phyloP scores from a whole-genome alignment of 2,888 invertebrate genomes.

The Oligia latruncula region DNA sequence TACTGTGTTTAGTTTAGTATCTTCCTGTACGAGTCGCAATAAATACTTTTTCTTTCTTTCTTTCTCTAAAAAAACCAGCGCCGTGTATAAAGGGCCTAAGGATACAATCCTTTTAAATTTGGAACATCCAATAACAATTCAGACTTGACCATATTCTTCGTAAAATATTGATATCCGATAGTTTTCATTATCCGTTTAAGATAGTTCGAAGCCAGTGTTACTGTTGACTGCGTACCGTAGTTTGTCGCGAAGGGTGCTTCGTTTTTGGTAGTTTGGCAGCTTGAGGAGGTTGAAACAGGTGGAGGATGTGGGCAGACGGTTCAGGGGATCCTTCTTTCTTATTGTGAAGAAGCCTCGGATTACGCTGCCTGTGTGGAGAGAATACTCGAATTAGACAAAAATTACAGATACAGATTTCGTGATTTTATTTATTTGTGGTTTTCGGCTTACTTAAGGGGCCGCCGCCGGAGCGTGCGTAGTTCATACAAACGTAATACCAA shows the following conservation, averaged over 20 bases:
- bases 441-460: too few species aligned
- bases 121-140: constrained; percentile 7
- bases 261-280: constrained; percentile 99
- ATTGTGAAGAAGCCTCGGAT: constrained; percentile 99
- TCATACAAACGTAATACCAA: too few species aligned
- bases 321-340: constrained; percentile 97
- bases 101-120: constrained; percentile 14
- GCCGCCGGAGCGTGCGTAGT: too few species aligned
- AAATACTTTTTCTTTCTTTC: too few species aligned
- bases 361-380: constrained; percentile 93
- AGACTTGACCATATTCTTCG: constrained; percentile 23
- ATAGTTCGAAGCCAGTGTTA: constrained; percentile 99
- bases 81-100: not conserved
- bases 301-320: constrained; percentile 99
- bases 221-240: constrained; percentile 98
- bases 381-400: not conserved
- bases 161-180: constrained; percentile 12
- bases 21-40: too few species aligned
- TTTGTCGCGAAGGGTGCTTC: constrained; percentile 98
- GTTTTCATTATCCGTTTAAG: constrained; percentile 87
- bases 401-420: not conserved
- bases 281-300: constrained; percentile 99
- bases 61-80: not conserved
- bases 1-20: too few species aligned
- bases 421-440: not conserved